Evolutionary conservation across 2,888 invertebrate genomes (phyloP).

Genomic region (Apoderus coryli): DNA sequence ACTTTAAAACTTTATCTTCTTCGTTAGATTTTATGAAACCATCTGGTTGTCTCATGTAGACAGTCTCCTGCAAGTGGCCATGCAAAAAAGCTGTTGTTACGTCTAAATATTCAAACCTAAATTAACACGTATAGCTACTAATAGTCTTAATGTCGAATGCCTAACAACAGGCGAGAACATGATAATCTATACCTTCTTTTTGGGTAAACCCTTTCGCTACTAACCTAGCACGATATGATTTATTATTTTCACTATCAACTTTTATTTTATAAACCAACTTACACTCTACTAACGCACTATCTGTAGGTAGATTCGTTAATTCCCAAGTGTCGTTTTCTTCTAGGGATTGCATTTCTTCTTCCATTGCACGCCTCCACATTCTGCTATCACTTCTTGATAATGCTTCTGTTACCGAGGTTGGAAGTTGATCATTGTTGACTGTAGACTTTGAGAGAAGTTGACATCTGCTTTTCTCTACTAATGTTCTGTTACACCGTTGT

Average conservation of each 20-base stretch:
- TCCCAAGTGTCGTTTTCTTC: slow-evolving; percentile 22
- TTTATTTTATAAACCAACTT: slow-evolving; percentile 22
- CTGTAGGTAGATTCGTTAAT: slow-evolving; percentile 15
- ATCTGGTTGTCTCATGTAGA: slow-evolving; percentile 7
- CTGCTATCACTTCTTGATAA: slow-evolving; percentile 18
- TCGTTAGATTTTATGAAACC: slow-evolving; percentile 4
- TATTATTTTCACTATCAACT: slow-evolving; percentile 12
- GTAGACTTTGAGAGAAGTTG: no score
- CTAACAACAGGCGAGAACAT: slow-evolving; percentile 20
- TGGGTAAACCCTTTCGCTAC: slow-evolving; percentile 23
- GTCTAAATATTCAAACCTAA: slow-evolving; percentile 15
- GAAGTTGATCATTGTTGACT: no score
- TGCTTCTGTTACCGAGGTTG: slow-evolving; percentile 16
- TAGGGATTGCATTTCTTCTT: slow-evolving; percentile 19
- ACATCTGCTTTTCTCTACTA: slow-evolving; percentile 13
- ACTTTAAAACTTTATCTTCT: slow-evolving; percentile 12
- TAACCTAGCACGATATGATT: slow-evolving; percentile 9
- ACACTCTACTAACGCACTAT: slow-evolving; percentile 16
- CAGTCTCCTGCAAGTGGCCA: slow-evolving; percentile 14
- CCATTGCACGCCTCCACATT: slow-evolving; percentile 19
- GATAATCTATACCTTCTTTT: slow-evolving; percentile 19
- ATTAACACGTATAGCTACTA: slow-evolving; percentile 17
- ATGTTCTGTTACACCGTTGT: slow-evolving; percentile 10
- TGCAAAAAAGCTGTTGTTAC: slow-evolving; percentile 16
- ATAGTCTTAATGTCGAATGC: slow-evolving; percentile 17